These are phyloP conservation scores for Chitala chitala DNA, from an alignment of 2,113 vertebrate genomes.

Conservation along the genomic window DNA sequence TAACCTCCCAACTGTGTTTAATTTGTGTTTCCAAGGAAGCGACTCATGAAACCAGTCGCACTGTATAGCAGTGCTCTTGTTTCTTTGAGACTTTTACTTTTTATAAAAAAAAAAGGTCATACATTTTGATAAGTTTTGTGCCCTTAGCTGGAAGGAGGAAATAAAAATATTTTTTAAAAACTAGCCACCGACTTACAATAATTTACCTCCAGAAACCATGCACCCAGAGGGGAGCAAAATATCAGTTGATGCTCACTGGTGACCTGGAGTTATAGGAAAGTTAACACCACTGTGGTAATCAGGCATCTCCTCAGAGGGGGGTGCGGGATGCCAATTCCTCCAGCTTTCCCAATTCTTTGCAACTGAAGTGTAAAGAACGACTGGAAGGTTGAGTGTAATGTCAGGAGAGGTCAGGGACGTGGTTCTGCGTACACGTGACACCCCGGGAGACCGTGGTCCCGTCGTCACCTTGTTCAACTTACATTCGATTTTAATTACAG, in stretches of 20 bases:
- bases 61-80: no score
- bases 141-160: not conserved
- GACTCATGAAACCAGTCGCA: not conserved
- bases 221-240: not conserved
- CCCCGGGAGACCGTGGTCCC: not conserved
- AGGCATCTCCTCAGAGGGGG: not conserved
- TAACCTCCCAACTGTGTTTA: not conserved
- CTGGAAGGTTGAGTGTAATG: not conserved
- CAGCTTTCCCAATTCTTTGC: not conserved
- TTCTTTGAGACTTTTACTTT: no score
- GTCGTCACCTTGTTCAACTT: not conserved
- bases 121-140: no score
- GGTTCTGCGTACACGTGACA: not conserved
- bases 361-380: not conserved
- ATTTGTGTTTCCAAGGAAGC: not conserved
- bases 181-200: not conserved
- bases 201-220: not conserved
- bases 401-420: not conserved
- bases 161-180: not conserved
- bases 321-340: not conserved
- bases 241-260: not conserved
- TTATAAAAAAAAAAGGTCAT: no score
- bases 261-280: not conserved
- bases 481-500: not conserved
- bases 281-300: not conserved